phyloP scores from a whole-genome alignment of 2,888 invertebrate genomes.

The Hypena proboscidalis region DNA sequence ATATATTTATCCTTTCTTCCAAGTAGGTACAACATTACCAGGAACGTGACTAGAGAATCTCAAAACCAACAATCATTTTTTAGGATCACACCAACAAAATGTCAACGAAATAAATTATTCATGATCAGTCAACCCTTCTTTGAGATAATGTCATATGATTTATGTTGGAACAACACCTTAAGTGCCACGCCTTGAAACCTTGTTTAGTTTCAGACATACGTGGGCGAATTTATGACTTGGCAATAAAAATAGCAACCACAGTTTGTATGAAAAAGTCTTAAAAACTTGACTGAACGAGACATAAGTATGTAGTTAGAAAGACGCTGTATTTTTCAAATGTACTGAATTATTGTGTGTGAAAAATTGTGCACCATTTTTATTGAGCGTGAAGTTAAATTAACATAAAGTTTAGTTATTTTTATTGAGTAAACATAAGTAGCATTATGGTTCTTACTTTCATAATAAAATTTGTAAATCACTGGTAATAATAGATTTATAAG shows the following conservation, averaged over 20 bases:
- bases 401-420: conserved; percentile 4
- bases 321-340: background rate
- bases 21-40: too few relatives aligned
- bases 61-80: conserved; percentile 23
- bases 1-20: too few relatives aligned
- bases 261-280: conserved; percentile 21
- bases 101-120: conserved; percentile 51
- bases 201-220: conserved; percentile 39
- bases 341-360: conserved; percentile 6
- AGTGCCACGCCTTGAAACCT: conserved; percentile 33
- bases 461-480: too few relatives aligned
- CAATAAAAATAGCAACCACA: conserved; percentile 28
- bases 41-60: conserved; percentile 10
- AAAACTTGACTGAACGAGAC: conserved; percentile 19
- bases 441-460: too few relatives aligned
- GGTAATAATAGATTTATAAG: too few relatives aligned
- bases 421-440: too few relatives aligned
- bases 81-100: conserved; percentile 25
- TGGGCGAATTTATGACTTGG: conserved; percentile 34
- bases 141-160: conserved; percentile 58
- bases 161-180: conserved; percentile 44
- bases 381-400: conserved; percentile 4
- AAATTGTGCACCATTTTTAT: conserved; percentile 2
- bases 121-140: conserved; percentile 46
- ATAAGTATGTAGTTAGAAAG: conserved; percentile 3